Evolutionary conservation across 1,140 invertebrate species (phyloP), one percentile per base, ranked within the genome.

Genomic region (Orussus abietinus): DNA sequence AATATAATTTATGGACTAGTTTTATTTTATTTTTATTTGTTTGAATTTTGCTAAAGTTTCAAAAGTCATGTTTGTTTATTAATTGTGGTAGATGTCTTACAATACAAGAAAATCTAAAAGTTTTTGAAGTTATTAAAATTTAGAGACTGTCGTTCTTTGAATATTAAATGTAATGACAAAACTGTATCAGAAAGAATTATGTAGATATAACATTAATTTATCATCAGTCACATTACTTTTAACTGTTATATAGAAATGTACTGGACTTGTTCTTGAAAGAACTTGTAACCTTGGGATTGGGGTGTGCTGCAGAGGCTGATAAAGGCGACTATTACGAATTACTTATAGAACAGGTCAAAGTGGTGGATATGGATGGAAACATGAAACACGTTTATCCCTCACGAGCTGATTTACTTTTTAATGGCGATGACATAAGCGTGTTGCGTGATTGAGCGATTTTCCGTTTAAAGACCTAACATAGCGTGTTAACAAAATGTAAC

Each of bases 331-430:
- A 7, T 29, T 49, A 68, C 51, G 54, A 56, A 47, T 62, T 86
- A 14, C 42, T 66, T 9, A 69, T 86, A 7, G 75, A 84, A 51
- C 84, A 89, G 74, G 77, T 89, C 0, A 83, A 80, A 69, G 72
- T 86, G 14, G 76, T 85, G 6, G 84, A 87, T 59, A 51, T 68
- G 1, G 80, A 85, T 40, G 84, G 82, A 5, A 80, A 81, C 41
- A 59, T 89, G 47, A 84, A 82, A 59, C 75, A 77, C 12, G 76
- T 90, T 3, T 91, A 87, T 70, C 88, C 88, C n/a, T 86, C 86
- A 1, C 74, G 84, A 54, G 76, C 76, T 5, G 87, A 91, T 69
- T 74, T 88, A 15, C 62, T 69, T 12, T 80, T 75, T 49, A 75
- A 77, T 28, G 68, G 66, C 25, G 52, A 57, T 26, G 49, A 55